A percentile compares a stretch with the other conserved stretches of the same genome.
phyloP scores from a whole-genome alignment of 2,797 vertebrate genomes.

The Phataginus tricuspis region DNA sequence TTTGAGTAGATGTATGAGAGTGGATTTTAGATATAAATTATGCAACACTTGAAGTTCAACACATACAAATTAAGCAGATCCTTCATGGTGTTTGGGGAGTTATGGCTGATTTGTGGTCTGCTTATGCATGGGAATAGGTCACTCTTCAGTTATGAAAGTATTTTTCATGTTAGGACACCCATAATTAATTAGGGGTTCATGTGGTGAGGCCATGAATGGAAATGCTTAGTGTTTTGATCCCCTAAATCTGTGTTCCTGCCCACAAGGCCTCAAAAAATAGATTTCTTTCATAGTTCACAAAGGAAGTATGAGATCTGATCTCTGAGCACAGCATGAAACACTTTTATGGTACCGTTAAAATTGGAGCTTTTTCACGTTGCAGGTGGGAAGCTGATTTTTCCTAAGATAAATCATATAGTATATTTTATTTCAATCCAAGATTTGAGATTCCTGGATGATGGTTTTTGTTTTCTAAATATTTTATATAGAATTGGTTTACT shows the following conservation, averaged over 20 bases:
- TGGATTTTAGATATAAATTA: constrained; percentile 79
- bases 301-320: not conserved
- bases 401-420: not conserved
- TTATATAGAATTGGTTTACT: constrained; percentile 40
- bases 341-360: not conserved
- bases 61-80: constrained; percentile 60
- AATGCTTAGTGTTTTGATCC: constrained; percentile 48
- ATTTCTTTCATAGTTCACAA: constrained; percentile 30
- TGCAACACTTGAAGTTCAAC: constrained; percentile 65
- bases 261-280: not conserved
- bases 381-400: not conserved
- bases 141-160: constrained; percentile 52
- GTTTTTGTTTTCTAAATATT: constrained; percentile 58
- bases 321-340: not conserved
- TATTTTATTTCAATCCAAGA: constrained; percentile 7
- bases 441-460: not conserved
- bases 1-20: constrained; percentile 73
- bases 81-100: constrained; percentile 53
- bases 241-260: constrained; percentile 64
- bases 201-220: constrained; percentile 40
- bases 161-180: constrained; percentile 61
- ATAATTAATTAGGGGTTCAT: constrained; percentile 70
- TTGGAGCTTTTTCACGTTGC: not conserved
- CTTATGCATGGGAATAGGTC: constrained; percentile 52
- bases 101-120: constrained; percentile 71